These are phyloP conservation scores for Trilocha varians DNA, from an alignment of 2,888 invertebrate species.

Conservation along the genomic window DNA sequence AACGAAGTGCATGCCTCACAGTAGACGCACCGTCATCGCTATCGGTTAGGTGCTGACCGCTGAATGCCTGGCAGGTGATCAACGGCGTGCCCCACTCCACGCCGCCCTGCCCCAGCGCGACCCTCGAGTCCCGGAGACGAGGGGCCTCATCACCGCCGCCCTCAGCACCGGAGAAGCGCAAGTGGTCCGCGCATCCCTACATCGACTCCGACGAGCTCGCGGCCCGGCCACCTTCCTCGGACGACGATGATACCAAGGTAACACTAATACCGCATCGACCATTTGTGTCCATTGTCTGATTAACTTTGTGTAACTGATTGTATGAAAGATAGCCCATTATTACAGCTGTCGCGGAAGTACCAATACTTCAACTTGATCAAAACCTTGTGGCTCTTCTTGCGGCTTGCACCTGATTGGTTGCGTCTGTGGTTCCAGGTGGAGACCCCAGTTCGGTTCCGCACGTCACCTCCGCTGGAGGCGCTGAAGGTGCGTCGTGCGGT, in stretches of 20 bases:
- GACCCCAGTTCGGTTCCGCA: slow-evolving; percentile 90
- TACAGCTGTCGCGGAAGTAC: not conserved
- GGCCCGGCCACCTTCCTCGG: slow-evolving; percentile 39
- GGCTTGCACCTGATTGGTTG: too few species aligned
- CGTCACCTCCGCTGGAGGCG: slow-evolving; percentile 92
- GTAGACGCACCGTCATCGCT: slow-evolving; percentile 2
- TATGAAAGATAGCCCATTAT: not conserved
- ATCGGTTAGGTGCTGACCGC: slow-evolving; percentile 8
- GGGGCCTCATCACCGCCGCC: slow-evolving; percentile 65
- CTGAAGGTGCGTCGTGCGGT: slow-evolving; percentile 82
- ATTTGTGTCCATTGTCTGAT: not conserved
- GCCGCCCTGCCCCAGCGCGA: slow-evolving; percentile 22
- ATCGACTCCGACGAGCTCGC: slow-evolving; percentile 31
- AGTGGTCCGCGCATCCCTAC: slow-evolving; percentile 72
- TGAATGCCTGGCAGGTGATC: slow-evolving; percentile 47
- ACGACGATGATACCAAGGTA: slow-evolving; percentile 63
- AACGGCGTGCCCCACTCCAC: slow-evolving; percentile 47
- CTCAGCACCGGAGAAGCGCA: slow-evolving; percentile 80
- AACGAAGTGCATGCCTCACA: not conserved
- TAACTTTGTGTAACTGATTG: not conserved
- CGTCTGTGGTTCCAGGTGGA: slow-evolving; percentile 66
- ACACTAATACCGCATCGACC: slow-evolving; percentile 7
- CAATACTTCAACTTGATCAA: too few species aligned
- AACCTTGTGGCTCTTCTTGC: too few species aligned
- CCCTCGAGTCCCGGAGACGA: slow-evolving; percentile 49